Evolutionary conservation across 2,797 vertebrate species (phyloP).

Genomic region (Phoeniculus purpureus): DNA sequence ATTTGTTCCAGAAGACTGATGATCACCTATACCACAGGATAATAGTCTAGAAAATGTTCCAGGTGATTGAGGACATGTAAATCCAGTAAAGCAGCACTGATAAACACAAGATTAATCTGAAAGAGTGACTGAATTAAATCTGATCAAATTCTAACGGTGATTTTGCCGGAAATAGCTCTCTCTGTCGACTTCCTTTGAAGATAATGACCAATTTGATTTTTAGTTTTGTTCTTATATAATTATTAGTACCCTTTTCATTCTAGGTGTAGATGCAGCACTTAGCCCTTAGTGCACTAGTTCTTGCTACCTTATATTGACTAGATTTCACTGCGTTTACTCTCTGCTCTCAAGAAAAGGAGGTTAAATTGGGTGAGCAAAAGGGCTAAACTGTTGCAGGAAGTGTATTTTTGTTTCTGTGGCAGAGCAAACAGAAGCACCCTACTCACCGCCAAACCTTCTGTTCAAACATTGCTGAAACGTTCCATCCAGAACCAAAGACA

Average conservation of each 20-base stretch:
- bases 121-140: not conserved
- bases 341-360: not conserved
- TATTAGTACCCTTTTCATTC: not conserved
- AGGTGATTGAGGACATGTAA: not conserved
- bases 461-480: constrained; percentile 88
- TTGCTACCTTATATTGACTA: not conserved
- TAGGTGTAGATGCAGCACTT: not conserved
- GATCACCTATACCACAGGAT: not conserved
- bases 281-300: not conserved
- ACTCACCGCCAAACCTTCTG: constrained; percentile 88
- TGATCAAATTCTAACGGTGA: not conserved
- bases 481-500: constrained; percentile 95
- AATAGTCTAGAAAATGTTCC: not conserved
- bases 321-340: not conserved
- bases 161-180: not conserved
- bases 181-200: not conserved
- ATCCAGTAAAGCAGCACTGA: not conserved
- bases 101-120: not conserved
- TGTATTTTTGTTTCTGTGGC: not conserved
- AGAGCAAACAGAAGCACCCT: not conserved
- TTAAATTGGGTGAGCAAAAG: not conserved
- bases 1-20: not conserved
- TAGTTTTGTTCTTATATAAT: not conserved
- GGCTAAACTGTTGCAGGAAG: not conserved
- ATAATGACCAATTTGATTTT: not conserved